These are phyloP conservation scores for Lordiphosa clarofinis DNA, from an alignment of 1,140 invertebrate species.

Conservation along the genomic window DNA sequence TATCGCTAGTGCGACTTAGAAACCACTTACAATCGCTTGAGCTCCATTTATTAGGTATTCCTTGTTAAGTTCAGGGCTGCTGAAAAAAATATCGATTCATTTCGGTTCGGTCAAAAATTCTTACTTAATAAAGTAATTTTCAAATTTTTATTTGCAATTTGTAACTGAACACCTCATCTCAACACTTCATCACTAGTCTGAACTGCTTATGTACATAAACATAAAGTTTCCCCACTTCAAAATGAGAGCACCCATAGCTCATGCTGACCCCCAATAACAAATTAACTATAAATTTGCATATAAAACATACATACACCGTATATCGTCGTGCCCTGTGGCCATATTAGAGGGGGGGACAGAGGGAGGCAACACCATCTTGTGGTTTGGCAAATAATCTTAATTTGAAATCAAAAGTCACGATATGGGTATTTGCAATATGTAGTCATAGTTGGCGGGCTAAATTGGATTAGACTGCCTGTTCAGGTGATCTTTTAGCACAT, in stretches of 20 bases:
- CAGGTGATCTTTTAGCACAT: constrained; percentile 44
- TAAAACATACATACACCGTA: constrained; percentile 10
- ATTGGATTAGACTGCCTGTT: constrained; percentile 48
- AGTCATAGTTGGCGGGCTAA: constrained; percentile 24
- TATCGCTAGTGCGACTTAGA: too few species aligned
- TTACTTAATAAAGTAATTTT: too few species aligned
- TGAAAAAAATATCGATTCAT: too few species aligned
- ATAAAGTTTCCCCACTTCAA: not conserved
- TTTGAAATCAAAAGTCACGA: constrained; percentile 75
- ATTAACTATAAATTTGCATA: constrained; percentile 53
- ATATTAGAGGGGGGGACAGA: constrained; percentile 1
- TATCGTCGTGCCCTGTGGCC: not conserved
- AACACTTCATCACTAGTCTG: not conserved
- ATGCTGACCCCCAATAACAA: constrained; percentile 32
- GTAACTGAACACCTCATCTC: not conserved
- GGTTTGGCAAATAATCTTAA: constrained; percentile 50
- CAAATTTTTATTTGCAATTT: not conserved
- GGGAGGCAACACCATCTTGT: not conserved
- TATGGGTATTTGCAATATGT: constrained; percentile 56
- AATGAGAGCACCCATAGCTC: constrained; percentile 16
- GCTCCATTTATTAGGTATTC: too few species aligned
- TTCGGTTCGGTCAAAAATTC: too few species aligned
- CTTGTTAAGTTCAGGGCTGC: too few species aligned
- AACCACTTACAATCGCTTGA: too few species aligned
- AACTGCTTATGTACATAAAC: not conserved